These are phyloP conservation scores for Origma solitaria DNA, from an alignment of 2,113 vertebrate species.

Conservation along the genomic window DNA sequence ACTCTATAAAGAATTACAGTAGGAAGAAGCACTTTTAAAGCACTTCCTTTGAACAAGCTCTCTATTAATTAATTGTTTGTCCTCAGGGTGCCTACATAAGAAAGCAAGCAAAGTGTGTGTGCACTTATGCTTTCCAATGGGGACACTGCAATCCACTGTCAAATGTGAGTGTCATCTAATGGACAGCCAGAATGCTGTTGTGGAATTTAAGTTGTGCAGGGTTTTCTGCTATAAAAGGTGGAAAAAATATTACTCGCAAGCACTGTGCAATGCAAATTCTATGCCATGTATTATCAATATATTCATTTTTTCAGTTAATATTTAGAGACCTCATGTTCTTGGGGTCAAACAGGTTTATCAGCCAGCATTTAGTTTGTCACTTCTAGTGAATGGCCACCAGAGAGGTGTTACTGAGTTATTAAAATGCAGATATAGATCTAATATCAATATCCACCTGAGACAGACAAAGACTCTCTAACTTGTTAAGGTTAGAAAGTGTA, in stretches of 20 bases:
- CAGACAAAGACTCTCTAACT: too few species aligned
- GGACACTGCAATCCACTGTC: neutral
- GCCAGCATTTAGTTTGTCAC: neutral
- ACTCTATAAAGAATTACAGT: constrained; percentile 70
- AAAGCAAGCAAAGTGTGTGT: neutral
- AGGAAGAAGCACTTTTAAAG: constrained; percentile 44
- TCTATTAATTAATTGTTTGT: constrained; percentile 76
- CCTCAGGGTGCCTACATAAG: constrained; percentile 26
- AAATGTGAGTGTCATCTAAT: neutral
- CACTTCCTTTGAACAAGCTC: constrained; percentile 53
- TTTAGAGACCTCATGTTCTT: neutral
- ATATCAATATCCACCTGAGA: too few species aligned
- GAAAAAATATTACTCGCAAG: neutral
- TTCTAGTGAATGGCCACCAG: neutral
- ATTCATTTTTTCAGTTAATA: neutral
- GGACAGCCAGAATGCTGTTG: neutral
- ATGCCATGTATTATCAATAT: neutral
- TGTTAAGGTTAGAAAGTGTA: too few species aligned
- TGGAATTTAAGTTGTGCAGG: neutral
- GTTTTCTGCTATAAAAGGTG: neutral
- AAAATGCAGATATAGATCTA: too few species aligned
- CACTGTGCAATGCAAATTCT: neutral
- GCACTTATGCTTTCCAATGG: neutral
- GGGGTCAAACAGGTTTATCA: neutral
- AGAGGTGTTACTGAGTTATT: too few species aligned